Evolutionary conservation across 1,140 invertebrate genomes (phyloP), one percentile per base, ranked within the genome.

Genomic region (Ooceraea biroi): DNA sequence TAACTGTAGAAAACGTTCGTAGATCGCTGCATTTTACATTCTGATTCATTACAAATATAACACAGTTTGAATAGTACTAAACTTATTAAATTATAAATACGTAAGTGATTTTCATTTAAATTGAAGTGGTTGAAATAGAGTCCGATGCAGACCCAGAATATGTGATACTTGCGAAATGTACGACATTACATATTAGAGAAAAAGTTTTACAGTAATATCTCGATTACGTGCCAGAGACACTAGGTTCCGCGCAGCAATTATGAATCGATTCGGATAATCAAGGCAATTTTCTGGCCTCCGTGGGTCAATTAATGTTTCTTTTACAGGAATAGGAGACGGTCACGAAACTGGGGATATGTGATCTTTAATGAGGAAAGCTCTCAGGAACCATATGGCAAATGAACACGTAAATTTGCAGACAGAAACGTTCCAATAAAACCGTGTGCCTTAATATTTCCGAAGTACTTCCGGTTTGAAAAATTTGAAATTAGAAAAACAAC

Each of bases 1-100:
- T 92, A 97, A 89, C 96, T 97, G 92, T 63, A 95, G 95, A 87
- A 55, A 69, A 68, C 11, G 69, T 58, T 57, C 57, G 27, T 30
- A 30, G 1, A 1, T 22, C 8, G 25, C 10, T 78, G 14, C 30
- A 19, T 30, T 46, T 36, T 58, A 3, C 36, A 48, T 80, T 4
- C 0, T 22, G 17, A 65, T 36, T 65, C 48, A 36, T 50, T 41
- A 57, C n/a, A 41, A 25, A 0, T 41, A 44, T 41, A 44, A 55
- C 0, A 46, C 22, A 36, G 22, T 12, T 55, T 1, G 19, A 65
- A 44, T 0, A 5, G 12, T 4, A 22, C 44, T 1, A 41, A 65
- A 65, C 41, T n/a, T 65, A 36, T 63, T n/a, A 19, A 1, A 17
- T 60, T 12, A 27, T 11, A 27, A 60, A 27, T 17, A 63, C n/a